Conservation (phyloP, 2,797 vertebrate genomes). For the Gouania willdenowi region DNA sequence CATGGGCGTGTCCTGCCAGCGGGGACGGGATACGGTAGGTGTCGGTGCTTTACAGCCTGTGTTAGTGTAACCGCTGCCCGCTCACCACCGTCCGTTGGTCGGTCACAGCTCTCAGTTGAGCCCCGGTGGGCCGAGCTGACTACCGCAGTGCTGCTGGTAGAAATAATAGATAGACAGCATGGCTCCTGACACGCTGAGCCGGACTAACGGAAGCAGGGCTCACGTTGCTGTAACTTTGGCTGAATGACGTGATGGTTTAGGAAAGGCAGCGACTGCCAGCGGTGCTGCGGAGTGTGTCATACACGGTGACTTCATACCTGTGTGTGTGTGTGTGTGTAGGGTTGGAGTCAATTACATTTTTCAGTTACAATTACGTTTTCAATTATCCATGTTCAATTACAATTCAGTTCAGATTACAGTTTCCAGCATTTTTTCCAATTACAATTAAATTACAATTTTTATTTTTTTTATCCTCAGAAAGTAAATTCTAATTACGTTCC, state of each 20-base stretch:
- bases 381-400: too few species aligned
- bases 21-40: conserved; percentile 69
- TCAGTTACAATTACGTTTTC: too few species aligned
- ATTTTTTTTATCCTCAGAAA: too few species aligned
- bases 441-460: too few species aligned
- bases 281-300: conserved; percentile 49
- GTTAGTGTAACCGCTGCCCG: conserved; percentile 12
- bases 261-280: conserved; percentile 13
- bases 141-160: conserved; percentile 57
- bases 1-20: conserved; percentile 72
- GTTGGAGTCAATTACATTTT: too few species aligned
- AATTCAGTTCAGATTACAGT: too few species aligned
- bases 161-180: conserved; percentile 5
- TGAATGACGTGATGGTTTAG: conserved; percentile 2
- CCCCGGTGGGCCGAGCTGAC: conserved; percentile 37
- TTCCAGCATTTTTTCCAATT: too few species aligned
- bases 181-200: conserved; percentile 25
- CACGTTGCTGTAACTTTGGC: neutral
- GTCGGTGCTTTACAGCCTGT: conserved; percentile 1
- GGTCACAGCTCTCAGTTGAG: conserved; percentile 35
- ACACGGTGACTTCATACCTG: conserved; percentile 60
- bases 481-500: too few species aligned
- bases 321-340: neutral
- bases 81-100: conserved; percentile 31
- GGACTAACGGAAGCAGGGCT: neutral